These are phyloP conservation scores for Lophochroa leadbeateri DNA, from an alignment of 2,113 vertebrate genomes.

Conservation along the genomic window DNA sequence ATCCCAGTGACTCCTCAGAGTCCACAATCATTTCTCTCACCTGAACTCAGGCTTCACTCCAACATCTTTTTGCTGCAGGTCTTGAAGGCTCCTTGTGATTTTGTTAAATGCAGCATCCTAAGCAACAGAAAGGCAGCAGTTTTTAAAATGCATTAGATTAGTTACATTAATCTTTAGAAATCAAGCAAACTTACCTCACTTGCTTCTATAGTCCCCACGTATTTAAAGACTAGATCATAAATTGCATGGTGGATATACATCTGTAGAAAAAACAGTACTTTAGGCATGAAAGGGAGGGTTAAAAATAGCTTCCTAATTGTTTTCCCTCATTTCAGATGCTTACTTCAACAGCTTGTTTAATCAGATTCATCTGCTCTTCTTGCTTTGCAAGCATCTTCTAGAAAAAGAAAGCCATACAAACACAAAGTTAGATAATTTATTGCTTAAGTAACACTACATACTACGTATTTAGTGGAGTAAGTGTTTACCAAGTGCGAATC, in stretches of 20 bases:
- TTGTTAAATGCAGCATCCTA: constrained; percentile 98
- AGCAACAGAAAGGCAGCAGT: constrained; percentile 15
- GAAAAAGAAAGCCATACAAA: constrained; percentile 39
- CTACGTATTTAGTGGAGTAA: not conserved
- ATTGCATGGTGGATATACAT: constrained; percentile 94
- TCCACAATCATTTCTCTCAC: constrained; percentile 67
- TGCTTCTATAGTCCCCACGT: constrained; percentile 93
- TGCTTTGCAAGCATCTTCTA: constrained; percentile 92
- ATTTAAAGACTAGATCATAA: constrained; percentile 93
- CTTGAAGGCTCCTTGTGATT: constrained; percentile 92
- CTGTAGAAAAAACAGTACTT: constrained; percentile 67
- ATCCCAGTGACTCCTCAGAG: not conserved
- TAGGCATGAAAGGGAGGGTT: not conserved
- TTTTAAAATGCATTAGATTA: not conserved
- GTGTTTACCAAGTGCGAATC: constrained; percentile 91
- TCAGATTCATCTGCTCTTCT: constrained; percentile 92
- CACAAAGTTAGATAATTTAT: not conserved
- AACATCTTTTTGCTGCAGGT: constrained; percentile 93
- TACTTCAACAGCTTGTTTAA: constrained; percentile 98
- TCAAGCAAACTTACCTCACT: constrained; percentile 80
- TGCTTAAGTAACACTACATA: not conserved
- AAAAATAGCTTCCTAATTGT: not conserved
- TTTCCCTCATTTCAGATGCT: constrained; percentile 12
- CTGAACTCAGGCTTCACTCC: constrained; percentile 94
- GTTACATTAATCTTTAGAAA: not conserved